Evolutionary conservation across 2,797 vertebrate species (phyloP), one percentile per base, ranked within the genome.

Genomic region (Poeciliopsis presidionis): DNA sequence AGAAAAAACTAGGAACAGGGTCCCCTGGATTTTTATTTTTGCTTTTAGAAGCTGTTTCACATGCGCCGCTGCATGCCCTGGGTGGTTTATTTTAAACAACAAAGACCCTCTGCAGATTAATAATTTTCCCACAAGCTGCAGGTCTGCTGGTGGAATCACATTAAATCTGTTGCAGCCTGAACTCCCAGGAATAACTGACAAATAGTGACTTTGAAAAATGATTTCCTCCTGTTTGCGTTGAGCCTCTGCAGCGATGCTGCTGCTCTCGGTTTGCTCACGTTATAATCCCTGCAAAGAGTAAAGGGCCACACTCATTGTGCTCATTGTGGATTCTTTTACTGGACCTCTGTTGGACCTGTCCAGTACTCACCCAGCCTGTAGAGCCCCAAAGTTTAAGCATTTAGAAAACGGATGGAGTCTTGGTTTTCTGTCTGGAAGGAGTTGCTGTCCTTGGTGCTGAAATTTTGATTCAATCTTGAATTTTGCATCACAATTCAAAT

Each of bases 121-220:
- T 84, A 70, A 81, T 76, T 67, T 70, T 83, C 73, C 41, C 41
- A 73, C 20, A 46, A 77, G 78, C 74, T 55, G 77, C 79, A 85
- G 83, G 43, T 87, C 82, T 71, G 61, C 80, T 80, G 87, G 67
- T 89, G 86, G 88, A 90, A 86, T 84, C 72, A 76, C 81, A 85
- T 92, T 83, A 89, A 87, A 74, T 82, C 79, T 72, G 65, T 89
- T 82, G 75, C 76, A 46, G 69, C 30, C 20, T 1, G 30, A 79
- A 73, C 80, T 65, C 81, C 25, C 3, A 0, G 83, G 77, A 70
- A 59, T 14, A 77, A 57, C 72, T 3, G n/a, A 59, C 28, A 46
- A n/a, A 33, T 2, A 75, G 77, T 47, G 84, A 69, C 82, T 87
- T 78, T 81, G 78, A 87, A 84, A 70, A 0, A 4, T 12, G 1